A percentile compares a stretch with the other conserved stretches of the same genome.
Conservation (phyloP, 2,113 vertebrate species). For the Blennius ocellaris region DNA sequence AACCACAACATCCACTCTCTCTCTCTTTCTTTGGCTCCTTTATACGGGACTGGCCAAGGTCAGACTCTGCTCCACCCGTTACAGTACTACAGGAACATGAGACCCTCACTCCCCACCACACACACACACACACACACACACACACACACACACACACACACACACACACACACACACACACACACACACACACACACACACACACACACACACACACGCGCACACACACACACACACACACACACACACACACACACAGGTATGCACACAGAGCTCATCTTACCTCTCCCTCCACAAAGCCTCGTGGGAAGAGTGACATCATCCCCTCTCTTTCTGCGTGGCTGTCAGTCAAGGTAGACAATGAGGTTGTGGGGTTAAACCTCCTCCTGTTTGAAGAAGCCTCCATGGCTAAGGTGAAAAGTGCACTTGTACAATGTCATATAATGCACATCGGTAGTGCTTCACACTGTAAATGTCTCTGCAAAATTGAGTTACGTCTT, state of each 20-base stretch:
- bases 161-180: conserved; percentile 29
- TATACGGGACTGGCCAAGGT: conserved; percentile 55
- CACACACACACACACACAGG: conserved; percentile 33
- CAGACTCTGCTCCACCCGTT: conserved; percentile 64
- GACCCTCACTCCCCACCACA: conserved; percentile 8
- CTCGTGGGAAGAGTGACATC: conserved; percentile 75
- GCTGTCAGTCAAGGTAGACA: conserved; percentile 65
- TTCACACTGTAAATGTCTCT: neutral
- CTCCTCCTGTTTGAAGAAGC: neutral
- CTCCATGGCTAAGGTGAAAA: conserved; percentile 10
- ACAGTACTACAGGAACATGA: conserved; percentile 66
- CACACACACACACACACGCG: conserved; percentile 7
- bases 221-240: conserved; percentile 26
- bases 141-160: conserved; percentile 28
- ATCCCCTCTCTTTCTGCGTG: conserved; percentile 50
- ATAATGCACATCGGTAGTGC: conserved; percentile 3
- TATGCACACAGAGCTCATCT: conserved; percentile 49
- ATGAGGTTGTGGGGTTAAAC: too few relatives aligned
- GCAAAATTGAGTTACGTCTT: neutral
- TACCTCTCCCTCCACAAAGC: conserved; percentile 60
- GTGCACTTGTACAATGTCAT: conserved; percentile 20
- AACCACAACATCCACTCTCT: conserved; percentile 27
- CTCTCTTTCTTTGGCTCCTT: conserved; percentile 4
- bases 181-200: conserved; percentile 13
- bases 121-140: conserved; percentile 13